Evolutionary conservation across 1,140 invertebrate species (phyloP).

Genomic region (Cotesia chilonis): DNA sequence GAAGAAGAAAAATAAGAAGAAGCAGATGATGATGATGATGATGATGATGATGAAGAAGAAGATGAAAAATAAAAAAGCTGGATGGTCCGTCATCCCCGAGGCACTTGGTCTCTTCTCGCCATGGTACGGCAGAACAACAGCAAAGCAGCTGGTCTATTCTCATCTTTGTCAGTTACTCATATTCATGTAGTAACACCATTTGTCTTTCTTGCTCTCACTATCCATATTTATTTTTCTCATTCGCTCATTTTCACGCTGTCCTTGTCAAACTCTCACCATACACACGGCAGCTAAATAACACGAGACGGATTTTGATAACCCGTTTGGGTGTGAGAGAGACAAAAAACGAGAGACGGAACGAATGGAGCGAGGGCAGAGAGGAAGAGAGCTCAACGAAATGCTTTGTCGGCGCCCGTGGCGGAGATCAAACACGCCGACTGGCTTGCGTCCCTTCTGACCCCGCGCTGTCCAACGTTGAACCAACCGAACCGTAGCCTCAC

Average conservation of each 20-base stretch:
- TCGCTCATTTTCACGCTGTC: conserved; percentile 27
- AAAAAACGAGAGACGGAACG: conserved; percentile 47
- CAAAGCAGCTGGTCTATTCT: conserved; percentile 30
- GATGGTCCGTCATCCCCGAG: conserved; percentile 11
- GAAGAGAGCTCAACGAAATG: conserved; percentile 50
- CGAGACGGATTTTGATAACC: conserved; percentile 14
- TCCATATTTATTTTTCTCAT: background rate
- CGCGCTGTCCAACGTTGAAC: conserved; percentile 38
- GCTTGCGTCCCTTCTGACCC: conserved; percentile 28
- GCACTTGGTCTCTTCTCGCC: conserved; percentile 32
- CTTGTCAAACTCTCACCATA: conserved; percentile 32
- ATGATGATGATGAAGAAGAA: background rate
- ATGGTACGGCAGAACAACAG: conserved; percentile 25
- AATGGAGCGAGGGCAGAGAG: conserved; percentile 17
- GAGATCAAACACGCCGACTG: conserved; percentile 61
- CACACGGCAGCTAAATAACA: conserved; percentile 33
- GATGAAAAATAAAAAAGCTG: background rate
- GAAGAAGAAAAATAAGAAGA: no score
- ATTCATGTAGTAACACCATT: conserved; percentile 35
- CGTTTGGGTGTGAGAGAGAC: background rate
- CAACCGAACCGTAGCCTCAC: conserved; percentile 36
- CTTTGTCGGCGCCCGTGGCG: conserved; percentile 64
- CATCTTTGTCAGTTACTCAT: conserved; percentile 34
- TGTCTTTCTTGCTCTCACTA: conserved; percentile 7
- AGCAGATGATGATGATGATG: background rate